These are phyloP conservation scores for Drosophila vallismaia DNA, from an alignment of 2,888 invertebrate species.

Conservation along the genomic window DNA sequence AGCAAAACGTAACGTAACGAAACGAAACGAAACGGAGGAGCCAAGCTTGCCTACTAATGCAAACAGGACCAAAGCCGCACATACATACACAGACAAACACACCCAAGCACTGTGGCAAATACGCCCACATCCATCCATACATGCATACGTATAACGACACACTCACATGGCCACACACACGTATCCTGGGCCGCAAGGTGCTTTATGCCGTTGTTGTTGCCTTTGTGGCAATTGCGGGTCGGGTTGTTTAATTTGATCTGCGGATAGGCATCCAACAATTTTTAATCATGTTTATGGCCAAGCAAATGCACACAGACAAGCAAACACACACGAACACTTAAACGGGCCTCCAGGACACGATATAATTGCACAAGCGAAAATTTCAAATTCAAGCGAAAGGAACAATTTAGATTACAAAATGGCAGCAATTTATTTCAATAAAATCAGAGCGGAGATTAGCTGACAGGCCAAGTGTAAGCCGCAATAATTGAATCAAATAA, in stretches of 20 bases:
- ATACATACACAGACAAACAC: constrained; percentile 12
- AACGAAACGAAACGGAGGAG: constrained; percentile 16
- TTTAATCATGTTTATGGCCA: constrained; percentile 70
- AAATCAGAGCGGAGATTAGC: constrained; percentile 19
- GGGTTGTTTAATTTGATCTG: constrained; percentile 49
- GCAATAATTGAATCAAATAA: constrained; percentile 23
- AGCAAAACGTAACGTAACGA: constrained; percentile 43
- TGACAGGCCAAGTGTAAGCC: not conserved
- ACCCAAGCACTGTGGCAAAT: constrained; percentile 34
- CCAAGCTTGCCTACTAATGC: constrained; percentile 51
- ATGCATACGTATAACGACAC: constrained; percentile 19
- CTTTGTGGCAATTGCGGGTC: constrained; percentile 41
- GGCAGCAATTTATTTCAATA: constrained; percentile 20
- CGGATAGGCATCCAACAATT: constrained; percentile 38
- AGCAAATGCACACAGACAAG: constrained; percentile 46
- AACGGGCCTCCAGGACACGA: constrained; percentile 2
- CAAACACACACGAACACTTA: constrained; percentile 2
- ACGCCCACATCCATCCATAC: constrained; percentile 25
- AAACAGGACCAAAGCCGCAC: constrained; percentile 54
- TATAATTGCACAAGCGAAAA: constrained; percentile 52
- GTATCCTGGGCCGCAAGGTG: constrained; percentile 46
- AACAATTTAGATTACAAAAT: not conserved
- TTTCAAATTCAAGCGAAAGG: constrained; percentile 19
- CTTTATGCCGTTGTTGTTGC: constrained; percentile 36
- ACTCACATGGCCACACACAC: constrained; percentile 24